These are phyloP conservation scores for Rhabdornis inornatus DNA, from an alignment of 2,113 vertebrate species.

Conservation along the genomic window DNA sequence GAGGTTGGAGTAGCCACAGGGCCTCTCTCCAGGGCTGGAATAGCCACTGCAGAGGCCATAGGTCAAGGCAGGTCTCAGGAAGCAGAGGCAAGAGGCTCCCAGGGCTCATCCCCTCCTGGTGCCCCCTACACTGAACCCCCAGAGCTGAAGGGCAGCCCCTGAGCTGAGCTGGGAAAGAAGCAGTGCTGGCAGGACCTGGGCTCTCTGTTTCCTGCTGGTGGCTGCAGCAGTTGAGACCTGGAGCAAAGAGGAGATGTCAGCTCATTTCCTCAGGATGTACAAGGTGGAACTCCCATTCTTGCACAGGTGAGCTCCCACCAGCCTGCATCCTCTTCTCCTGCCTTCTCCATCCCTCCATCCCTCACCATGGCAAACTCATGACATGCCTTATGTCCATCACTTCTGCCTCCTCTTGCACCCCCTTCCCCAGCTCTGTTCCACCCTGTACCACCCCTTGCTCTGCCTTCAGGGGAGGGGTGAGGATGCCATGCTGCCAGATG, in stretches of 20 bases:
- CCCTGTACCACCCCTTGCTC: not conserved
- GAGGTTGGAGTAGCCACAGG: not conserved
- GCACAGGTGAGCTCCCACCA: conserved; percentile 41
- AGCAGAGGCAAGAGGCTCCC: not conserved
- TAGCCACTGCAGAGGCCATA: not conserved
- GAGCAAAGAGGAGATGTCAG: conserved; percentile 35
- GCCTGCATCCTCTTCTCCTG: not conserved
- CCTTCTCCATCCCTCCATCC: not conserved
- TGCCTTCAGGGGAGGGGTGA: not conserved
- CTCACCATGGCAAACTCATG: not conserved
- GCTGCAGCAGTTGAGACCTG: conserved; percentile 8
- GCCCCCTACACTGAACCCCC: not conserved
- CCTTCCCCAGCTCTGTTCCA: not conserved
- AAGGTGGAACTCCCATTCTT: conserved; percentile 24
- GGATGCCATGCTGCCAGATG: not conserved
- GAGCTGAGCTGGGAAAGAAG: not conserved
- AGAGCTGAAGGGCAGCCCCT: not conserved
- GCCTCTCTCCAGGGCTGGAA: too few relatives aligned
- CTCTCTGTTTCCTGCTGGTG: not conserved
- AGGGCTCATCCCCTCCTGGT: not conserved
- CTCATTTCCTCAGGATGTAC: conserved; percentile 40
- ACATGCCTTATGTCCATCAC: not conserved
- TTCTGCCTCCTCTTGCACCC: not conserved
- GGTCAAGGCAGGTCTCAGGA: not conserved
- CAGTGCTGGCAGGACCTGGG: not conserved